Evolutionary conservation across 2,797 vertebrate species (phyloP).

Genomic region (Chelmon rostratus): DNA sequence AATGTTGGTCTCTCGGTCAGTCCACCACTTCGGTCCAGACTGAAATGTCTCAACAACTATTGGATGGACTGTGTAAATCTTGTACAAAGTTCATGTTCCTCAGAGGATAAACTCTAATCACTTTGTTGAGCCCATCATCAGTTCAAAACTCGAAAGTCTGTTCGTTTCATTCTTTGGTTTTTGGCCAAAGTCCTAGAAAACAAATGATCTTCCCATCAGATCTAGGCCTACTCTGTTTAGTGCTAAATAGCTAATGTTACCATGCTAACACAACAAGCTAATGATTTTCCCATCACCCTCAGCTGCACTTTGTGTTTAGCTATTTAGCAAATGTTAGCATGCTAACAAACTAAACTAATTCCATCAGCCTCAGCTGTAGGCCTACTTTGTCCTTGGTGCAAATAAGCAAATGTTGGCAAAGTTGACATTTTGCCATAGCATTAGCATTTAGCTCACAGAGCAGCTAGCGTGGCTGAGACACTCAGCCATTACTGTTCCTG

Average conservation of each 20-base stretch:
- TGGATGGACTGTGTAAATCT: too few relatives aligned
- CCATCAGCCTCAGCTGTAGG: too few relatives aligned
- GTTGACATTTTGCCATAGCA: too few relatives aligned
- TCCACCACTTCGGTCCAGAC: background rate
- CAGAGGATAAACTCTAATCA: background rate
- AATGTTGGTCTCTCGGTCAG: conserved; percentile 2
- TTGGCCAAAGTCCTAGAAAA: background rate
- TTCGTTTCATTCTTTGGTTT: too few relatives aligned
- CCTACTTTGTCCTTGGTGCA: too few relatives aligned
- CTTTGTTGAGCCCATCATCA: background rate
- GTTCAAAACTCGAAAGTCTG: too few relatives aligned
- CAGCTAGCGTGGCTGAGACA: background rate
- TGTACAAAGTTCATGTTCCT: background rate
- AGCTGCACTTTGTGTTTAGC: background rate
- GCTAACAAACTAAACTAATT: background rate
- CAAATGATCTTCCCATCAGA: background rate
- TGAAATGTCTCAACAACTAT: conserved; percentile 20
- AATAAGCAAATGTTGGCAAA: too few relatives aligned
- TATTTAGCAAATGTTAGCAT: background rate
- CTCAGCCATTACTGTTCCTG: background rate
- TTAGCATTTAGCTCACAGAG: background rate
- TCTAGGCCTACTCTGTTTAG: too few relatives aligned
- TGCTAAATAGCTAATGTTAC: too few relatives aligned
- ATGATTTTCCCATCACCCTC: too few relatives aligned
- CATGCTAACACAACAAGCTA: too few relatives aligned